Conservation (phyloP, 37 sponge, comb jelly and placozoan species). For the Dysidea cf. avara region DNA sequence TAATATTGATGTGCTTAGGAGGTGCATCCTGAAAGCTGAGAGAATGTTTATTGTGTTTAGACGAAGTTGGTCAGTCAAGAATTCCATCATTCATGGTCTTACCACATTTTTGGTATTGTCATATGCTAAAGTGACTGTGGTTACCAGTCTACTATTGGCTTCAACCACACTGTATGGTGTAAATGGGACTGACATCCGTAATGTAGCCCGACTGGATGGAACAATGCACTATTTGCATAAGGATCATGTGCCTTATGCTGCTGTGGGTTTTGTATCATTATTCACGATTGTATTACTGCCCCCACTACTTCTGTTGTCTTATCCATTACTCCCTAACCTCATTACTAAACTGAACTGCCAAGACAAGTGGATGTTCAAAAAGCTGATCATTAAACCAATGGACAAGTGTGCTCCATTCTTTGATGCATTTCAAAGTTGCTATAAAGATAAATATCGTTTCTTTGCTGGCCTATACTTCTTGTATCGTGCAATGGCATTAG, state of each 20-base stretch:
- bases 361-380: background rate
- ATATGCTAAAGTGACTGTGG: slow-evolving; percentile 12
- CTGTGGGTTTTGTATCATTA: background rate
- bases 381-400: background rate
- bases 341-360: background rate
- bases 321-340: slow-evolving; percentile 3
- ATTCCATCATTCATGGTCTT: slow-evolving; percentile 23
- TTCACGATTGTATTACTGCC: background rate
- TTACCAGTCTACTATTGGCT: slow-evolving; percentile 4
- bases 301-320: slow-evolving; percentile 8
- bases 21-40: no score
- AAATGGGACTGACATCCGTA: no score
- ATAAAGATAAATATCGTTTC: slow-evolving; percentile 4
- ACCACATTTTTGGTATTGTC: slow-evolving; percentile 19
- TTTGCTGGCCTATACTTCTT: slow-evolving; percentile 23
- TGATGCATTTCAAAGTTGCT: slow-evolving; percentile 24
- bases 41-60: slow-evolving; percentile 6
- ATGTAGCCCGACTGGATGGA: slow-evolving; percentile 13
- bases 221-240: background rate
- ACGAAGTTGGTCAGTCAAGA: slow-evolving; percentile 14
- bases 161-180: background rate
- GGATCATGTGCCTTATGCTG: slow-evolving; percentile 12
- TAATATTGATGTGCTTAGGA: no score
- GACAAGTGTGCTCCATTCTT: slow-evolving; percentile 9
- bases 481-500: slow-evolving; percentile 5